Percentiles rank a stretch among this genome's conserved stretches.
Evolutionary conservation across 2,113 vertebrate genomes (phyloP).

Genomic region (Hippolais icterina): DNA sequence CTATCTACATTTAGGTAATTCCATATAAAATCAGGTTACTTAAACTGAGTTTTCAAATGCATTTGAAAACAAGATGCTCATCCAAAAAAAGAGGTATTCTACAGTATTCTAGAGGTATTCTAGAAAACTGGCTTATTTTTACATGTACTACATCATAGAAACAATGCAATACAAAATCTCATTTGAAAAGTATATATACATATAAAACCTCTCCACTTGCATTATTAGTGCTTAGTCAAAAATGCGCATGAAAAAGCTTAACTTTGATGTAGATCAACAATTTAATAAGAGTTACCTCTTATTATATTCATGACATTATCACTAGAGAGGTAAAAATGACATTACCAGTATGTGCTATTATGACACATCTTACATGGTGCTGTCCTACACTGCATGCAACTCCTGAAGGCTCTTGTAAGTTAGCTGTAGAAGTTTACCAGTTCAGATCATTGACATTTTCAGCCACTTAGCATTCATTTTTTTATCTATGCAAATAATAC

Average conservation of each 20-base stretch:
- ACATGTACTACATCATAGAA: background rate
- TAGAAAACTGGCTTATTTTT: background rate
- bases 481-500: background rate
- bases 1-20: background rate
- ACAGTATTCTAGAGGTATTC: background rate
- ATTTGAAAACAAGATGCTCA: background rate
- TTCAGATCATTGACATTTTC: background rate
- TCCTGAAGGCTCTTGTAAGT: background rate
- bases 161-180: background rate
- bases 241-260: background rate
- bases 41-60: background rate
- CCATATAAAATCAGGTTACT: background rate
- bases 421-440: background rate
- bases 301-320: background rate
- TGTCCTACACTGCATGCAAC: background rate
- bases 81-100: background rate
- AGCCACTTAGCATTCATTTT: background rate
- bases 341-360: background rate
- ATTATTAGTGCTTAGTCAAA: background rate
- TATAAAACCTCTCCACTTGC: background rate
- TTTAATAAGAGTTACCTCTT: background rate
- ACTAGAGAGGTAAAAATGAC: background rate
- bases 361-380: rapidly evolving
- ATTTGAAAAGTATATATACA: background rate
- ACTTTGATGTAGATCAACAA: background rate